Evolutionary conservation across 64 coral and sea anemone genomes (phyloP).

Genomic region (Stichodactyla mertensii): DNA sequence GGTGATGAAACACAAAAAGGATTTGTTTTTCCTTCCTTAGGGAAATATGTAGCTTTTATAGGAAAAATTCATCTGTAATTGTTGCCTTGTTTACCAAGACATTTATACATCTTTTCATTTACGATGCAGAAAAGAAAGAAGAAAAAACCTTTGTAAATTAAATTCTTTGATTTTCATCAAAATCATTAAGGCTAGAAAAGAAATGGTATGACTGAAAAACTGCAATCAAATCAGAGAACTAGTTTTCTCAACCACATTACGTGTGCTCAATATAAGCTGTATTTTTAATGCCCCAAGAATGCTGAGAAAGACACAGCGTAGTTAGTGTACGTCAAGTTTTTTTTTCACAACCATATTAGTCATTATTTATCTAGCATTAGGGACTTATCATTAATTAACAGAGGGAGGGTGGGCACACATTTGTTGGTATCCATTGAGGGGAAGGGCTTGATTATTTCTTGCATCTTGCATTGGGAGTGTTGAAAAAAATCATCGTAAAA

Average conservation of each 20-base stretch:
- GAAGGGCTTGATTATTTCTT: too few species aligned
- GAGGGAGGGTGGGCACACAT: too few species aligned
- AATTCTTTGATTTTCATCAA: neutral
- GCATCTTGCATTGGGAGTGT: too few species aligned
- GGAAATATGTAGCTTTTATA: neutral
- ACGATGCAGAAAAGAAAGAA: neutral
- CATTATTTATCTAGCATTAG: too few species aligned
- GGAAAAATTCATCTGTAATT: neutral
- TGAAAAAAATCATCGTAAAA: too few species aligned
- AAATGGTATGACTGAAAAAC: neutral
- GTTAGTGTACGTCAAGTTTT: neutral
- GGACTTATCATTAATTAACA: too few species aligned
- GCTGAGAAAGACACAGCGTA: neutral
- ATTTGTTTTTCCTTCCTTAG: neutral
- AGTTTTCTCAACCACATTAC: neutral
- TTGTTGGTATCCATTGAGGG: too few species aligned
- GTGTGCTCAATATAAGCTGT: neutral
- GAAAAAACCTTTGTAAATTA: neutral
- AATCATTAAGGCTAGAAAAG: neutral
- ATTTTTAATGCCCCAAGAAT: neutral
- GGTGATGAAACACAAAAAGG: slow-evolving; percentile 11
- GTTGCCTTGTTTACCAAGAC: neutral
- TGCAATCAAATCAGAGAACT: neutral
- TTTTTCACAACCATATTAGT: too few species aligned
- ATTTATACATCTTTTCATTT: neutral